phyloP scores from a whole-genome alignment of 2,797 vertebrate species.

The Sebastolobus altivelis region DNA sequence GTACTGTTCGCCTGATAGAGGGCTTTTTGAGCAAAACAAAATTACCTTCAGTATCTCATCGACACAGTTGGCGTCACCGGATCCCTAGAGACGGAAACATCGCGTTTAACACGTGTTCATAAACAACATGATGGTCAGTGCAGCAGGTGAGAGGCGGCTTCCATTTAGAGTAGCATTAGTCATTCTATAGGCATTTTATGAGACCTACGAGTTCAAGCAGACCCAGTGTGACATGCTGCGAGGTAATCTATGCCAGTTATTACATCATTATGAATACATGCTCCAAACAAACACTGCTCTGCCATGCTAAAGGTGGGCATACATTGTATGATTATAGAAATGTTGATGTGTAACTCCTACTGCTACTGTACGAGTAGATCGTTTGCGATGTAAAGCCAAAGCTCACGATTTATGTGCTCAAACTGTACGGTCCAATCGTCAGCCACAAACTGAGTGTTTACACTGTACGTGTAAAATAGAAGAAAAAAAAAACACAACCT shows the following conservation, averaged over 20 bases:
- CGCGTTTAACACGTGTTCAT: conserved; percentile 45
- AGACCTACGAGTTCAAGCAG: conserved; percentile 26
- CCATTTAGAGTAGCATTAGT: conserved; percentile 58
- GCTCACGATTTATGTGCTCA: no score
- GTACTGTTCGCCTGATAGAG: background rate
- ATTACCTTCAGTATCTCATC: conserved; percentile 98
- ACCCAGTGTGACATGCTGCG: conserved; percentile 10
- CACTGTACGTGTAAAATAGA: no score
- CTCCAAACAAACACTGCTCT: background rate
- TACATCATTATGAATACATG: conserved; percentile 37
- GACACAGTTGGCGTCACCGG: conserved; percentile 96
- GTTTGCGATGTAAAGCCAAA: no score
- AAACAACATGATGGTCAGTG: conserved; percentile 36
- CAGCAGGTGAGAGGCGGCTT: conserved; percentile 44
- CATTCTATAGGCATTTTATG: conserved; percentile 49
- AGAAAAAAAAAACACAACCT: no score
- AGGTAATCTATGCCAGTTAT: conserved; percentile 30
- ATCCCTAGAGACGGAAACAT: conserved; percentile 86
- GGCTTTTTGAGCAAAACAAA: background rate
- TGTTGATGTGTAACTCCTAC: no score
- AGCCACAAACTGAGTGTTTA: no score
- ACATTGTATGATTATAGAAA: no score
- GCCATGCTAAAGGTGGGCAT: background rate
- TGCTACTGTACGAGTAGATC: no score
- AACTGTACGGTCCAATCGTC: no score